Conservation (phyloP, 1,140 invertebrate species). For the Holotrichia oblita region DNA sequence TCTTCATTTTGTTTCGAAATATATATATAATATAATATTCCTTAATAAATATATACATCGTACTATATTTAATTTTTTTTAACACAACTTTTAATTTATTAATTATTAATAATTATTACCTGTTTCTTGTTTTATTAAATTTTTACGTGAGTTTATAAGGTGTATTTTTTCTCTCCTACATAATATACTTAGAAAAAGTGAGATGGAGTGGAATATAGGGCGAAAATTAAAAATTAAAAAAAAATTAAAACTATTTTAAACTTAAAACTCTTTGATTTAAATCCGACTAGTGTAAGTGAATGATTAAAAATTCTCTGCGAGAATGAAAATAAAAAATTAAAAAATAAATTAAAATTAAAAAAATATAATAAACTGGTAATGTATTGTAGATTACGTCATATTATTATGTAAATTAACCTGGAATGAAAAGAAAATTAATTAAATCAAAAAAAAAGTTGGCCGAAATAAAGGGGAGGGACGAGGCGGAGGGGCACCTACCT, state of each 20-base stretch:
- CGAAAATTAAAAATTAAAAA: too few relatives aligned
- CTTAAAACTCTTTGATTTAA: too few relatives aligned
- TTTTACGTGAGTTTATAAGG: neutral
- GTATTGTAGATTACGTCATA: neutral
- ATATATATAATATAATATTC: neutral
- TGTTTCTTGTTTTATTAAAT: slow-evolving; percentile 5
- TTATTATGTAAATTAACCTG: slow-evolving; percentile 40
- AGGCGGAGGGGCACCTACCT: slow-evolving; percentile 47
- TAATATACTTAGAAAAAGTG: neutral
- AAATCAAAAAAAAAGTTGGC: neutral
- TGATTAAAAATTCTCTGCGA: too few relatives aligned
- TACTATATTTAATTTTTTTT: neutral
- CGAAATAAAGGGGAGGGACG: neutral
- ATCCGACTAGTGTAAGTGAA: too few relatives aligned
- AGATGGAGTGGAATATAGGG: too few relatives aligned
- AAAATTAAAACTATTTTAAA: too few relatives aligned
- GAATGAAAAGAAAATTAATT: slow-evolving; percentile 41
- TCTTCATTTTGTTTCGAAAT: neutral
- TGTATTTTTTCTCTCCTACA: neutral
- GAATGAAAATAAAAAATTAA: too few relatives aligned
- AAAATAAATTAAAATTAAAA: too few relatives aligned
- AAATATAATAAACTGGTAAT: too few relatives aligned
- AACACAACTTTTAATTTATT: neutral
- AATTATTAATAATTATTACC: neutral
- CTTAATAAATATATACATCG: neutral